Conservation (phyloP, 2,888 invertebrate genomes). For the Dolichomitus sp. region DNA sequence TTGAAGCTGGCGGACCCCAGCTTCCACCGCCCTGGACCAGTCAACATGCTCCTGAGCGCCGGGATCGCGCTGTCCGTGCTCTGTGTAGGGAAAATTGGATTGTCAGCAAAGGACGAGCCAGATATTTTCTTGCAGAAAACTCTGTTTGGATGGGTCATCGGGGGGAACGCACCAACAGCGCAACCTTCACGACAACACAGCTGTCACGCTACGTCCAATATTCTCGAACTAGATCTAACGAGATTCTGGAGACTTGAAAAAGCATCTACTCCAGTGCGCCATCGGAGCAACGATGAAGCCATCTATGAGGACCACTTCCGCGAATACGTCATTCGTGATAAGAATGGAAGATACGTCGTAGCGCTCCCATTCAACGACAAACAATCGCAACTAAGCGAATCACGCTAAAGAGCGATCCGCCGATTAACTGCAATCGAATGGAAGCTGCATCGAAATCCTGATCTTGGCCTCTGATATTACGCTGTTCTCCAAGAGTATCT, state of each 20-base stretch:
- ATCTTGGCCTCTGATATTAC: not conserved
- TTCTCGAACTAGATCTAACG: not conserved
- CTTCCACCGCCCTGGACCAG: not conserved
- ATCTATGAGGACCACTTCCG: slow-evolving; percentile 47
- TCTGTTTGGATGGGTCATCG: slow-evolving; percentile 43
- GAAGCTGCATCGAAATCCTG: not conserved
- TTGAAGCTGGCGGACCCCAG: slow-evolving; percentile 65
- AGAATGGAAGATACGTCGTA: slow-evolving; percentile 17
- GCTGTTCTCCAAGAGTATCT: slow-evolving; percentile 51
- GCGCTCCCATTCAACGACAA: slow-evolving; percentile 44
- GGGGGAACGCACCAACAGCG: slow-evolving; percentile 26
- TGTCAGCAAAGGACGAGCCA: not conserved
- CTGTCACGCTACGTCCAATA: not conserved
- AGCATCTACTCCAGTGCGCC: not conserved
- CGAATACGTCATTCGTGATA: not conserved
- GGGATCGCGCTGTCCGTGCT: not conserved
- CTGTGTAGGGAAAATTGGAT: not conserved
- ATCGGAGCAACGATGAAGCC: slow-evolving; percentile 17
- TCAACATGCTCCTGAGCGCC: slow-evolving; percentile 7
- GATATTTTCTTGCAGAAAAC: slow-evolving; percentile 38
- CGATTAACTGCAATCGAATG: not conserved
- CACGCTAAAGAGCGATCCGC: not conserved
- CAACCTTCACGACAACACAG: not conserved
- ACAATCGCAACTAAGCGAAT: slow-evolving; percentile 23
- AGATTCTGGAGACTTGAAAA: slow-evolving; percentile 13